Evolutionary conservation across 2,888 invertebrate genomes (phyloP).

Genomic region (Platycheirus rosarum): DNA sequence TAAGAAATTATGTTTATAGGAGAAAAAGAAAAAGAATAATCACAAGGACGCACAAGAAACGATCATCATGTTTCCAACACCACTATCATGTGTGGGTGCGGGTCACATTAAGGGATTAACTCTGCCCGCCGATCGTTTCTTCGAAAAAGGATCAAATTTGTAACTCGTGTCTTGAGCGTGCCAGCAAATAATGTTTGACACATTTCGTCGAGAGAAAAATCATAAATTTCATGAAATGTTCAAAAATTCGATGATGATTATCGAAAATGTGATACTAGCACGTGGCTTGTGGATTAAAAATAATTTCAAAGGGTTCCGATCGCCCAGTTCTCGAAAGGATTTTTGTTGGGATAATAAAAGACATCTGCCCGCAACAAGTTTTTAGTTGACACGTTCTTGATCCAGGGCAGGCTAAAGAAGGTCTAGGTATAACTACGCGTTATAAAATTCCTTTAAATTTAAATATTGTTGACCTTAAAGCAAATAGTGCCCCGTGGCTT

Average conservation of each 20-base stretch:
- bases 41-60: slow-evolving; percentile 51
- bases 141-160: not conserved
- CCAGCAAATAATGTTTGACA: slow-evolving; percentile 22
- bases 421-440: too few relatives aligned
- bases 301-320: slow-evolving; percentile 45
- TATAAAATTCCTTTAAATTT: too few relatives aligned
- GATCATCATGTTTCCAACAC: slow-evolving; percentile 9
- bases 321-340: not conserved
- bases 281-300: slow-evolving; percentile 48
- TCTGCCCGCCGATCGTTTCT: slow-evolving; percentile 13
- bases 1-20: slow-evolving; percentile 11
- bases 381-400: too few relatives aligned
- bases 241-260: slow-evolving; percentile 18
- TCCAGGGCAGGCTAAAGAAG: too few relatives aligned
- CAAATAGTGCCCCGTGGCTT: too few relatives aligned
- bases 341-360: not conserved
- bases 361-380: not conserved
- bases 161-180: slow-evolving; percentile 18
- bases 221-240: slow-evolving; percentile 28
- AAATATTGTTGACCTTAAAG: too few relatives aligned
- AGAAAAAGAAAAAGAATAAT: slow-evolving; percentile 35
- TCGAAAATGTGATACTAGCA: slow-evolving; percentile 31
- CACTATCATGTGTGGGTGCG: too few relatives aligned
- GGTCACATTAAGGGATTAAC: slow-evolving; percentile 69
- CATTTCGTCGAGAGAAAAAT: not conserved